Evolutionary conservation across 35 echinoderm and acorn worm genomes (phyloP), one percentile per base, ranked within the genome.

Genomic region (Anneissia japonica): DNA sequence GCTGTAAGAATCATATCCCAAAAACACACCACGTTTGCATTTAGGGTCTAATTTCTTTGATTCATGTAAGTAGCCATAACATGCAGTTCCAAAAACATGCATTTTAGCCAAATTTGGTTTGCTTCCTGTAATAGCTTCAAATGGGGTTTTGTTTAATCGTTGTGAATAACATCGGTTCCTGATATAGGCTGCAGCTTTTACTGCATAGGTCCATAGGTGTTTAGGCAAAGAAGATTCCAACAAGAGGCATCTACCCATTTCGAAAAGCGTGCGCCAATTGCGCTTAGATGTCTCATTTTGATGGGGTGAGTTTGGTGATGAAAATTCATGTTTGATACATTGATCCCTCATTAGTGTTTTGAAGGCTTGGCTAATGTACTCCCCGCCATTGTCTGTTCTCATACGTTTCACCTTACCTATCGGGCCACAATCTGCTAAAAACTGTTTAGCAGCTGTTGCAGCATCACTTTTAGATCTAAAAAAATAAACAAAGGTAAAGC

Each of bases 101-200:
- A 75, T 75, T n/a, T 75, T 75, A 5, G 5, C 73, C 32, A 75
- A 75, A 75, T 75, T 75, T 75, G 73, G 73, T 32, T 75, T 75
- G 26, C 26, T 5, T 26, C 73, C 73, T 30, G 73, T 75, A 6
- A 75, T 30, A n/a, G 73, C 26, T 7, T 30, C 23, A 75, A 30
- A 75, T 10, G 73, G 73, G 7, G 73, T 75, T 26, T 75, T n/a
- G 26, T 75, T 75, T 75, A 75, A 7, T 4, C 73, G 73, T 75
- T 75, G 23, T 4, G 5, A 9, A n/a, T 10, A 75, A 32, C 73
- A 75, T 10, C 73, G 23, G 32, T 75, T 75, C 26, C 73, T n/a
- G 5, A 75, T 75, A 32, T 75, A 75, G 40, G 73, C 73, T n/a
- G 73, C 73, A 5, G 73, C 73, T 32, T 9, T 75, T 75, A 75